Percentiles rank a stretch among this genome's conserved stretches.
Conservation (phyloP, 1,140 invertebrate genomes). For the Apis laboriosa region DNA sequence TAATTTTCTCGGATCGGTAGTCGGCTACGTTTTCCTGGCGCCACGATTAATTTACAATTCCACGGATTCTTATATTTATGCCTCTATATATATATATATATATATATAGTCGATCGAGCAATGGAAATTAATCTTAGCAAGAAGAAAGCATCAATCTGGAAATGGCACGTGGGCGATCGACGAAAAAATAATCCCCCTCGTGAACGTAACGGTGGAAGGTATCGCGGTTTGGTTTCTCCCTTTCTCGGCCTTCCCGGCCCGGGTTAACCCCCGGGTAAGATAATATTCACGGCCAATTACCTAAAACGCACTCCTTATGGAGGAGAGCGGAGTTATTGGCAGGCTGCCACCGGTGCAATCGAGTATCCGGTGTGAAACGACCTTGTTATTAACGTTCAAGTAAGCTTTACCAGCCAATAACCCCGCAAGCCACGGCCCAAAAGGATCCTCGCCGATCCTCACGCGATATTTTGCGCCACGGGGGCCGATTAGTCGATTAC, state of each 20-base stretch:
- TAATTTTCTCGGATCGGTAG: background rate
- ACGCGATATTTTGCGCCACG: background rate
- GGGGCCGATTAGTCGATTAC: conserved; percentile 12
- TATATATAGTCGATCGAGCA: no score
- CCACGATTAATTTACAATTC: background rate
- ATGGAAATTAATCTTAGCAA: no score
- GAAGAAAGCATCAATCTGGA: conserved; percentile 29
- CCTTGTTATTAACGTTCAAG: conserved; percentile 70
- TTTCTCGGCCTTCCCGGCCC: conserved; percentile 37
- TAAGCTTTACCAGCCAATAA: conserved; percentile 61
- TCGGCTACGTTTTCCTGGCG: background rate
- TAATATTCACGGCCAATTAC: conserved; percentile 73
- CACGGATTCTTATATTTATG: no score
- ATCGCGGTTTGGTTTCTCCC: conserved; percentile 41
- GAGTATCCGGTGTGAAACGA: conserved; percentile 66
- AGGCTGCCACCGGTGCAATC: conserved; percentile 63
- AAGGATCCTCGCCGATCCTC: conserved; percentile 30
- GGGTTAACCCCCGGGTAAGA: conserved; percentile 61
- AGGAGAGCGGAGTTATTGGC: conserved; percentile 60
- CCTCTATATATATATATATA: no score
- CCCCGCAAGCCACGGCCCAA: conserved; percentile 13
- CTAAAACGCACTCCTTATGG: conserved; percentile 69
- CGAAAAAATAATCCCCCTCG: conserved; percentile 55
- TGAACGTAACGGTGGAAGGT: conserved; percentile 51
- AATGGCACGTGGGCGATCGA: conserved; percentile 35